Base-by-base conservation (phyloP, 2,797 vertebrate genomes). In the Ceryle rudis region DNA sequence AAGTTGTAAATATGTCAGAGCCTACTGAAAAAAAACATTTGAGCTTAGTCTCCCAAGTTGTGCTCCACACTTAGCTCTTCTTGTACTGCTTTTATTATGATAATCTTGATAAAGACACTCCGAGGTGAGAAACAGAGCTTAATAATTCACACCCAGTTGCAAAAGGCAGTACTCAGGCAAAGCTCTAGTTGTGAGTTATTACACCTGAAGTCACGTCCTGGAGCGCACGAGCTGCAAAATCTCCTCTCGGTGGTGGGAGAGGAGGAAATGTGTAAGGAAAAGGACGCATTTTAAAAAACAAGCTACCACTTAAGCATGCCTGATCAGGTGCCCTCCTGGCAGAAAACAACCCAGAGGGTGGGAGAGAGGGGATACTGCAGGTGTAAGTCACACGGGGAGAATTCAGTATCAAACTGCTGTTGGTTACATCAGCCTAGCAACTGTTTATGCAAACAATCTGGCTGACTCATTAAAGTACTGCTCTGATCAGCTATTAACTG, bases 401-500 rank as follows among this genome's bases (percentile, higher is more conserved):
- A 73, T 72, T 67, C 67, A 4, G 51, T 58, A 22, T 10, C 54
- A 33, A 28, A 80, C 44, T 47, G 51, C 69, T 93, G 81, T 70
- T 52, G 62, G 89, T 52, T 79, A 52, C 88, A 90, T 65, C 85
- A 90, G 77, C 78, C 70, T 86, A 80, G 74, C 86, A 84, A 90
- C 55, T 92, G 57, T 85, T 92, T 49, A n/a, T 89, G 92, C 85
- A 90, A 93, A 94, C 89, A 92, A 35, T 75, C 94, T 69, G 88
- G 65, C 90, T 95, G 95, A 84, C 73, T 75, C 92, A 82, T 78
- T 81, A 91, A 81, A 80, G 84, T 22, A 21, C 75, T 15, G 42
- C 93, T 96, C 92, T 85, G 87, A 75, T 47, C 89, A 94, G 78
- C 95, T 95, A 69, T 95, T 89, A 96, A 88, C 81, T 58, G 90